These are phyloP conservation scores for Lophotis ruficrista DNA, from an alignment of 2,113 vertebrate genomes.

Conservation along the genomic window DNA sequence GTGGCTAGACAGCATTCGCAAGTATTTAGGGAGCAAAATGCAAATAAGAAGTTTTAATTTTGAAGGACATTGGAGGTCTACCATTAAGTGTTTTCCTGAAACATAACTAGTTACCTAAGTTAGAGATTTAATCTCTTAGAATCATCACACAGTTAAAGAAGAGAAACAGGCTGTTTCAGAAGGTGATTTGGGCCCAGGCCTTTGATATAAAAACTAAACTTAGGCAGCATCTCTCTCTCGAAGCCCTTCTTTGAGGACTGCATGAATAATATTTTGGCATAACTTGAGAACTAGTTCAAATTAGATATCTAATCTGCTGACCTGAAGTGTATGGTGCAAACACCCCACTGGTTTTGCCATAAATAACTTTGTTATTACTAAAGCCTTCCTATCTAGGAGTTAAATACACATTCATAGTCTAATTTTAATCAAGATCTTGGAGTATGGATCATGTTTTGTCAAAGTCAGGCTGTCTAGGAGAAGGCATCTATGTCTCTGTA, in stretches of 20 bases:
- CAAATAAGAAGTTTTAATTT: background rate
- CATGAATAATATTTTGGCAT: background rate
- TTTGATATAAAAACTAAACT: background rate
- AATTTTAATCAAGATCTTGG: background rate
- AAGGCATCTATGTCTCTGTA: background rate
- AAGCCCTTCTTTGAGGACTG: background rate
- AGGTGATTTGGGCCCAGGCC: background rate
- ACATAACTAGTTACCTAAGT: accelerated
- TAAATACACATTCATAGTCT: background rate
- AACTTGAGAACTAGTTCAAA: background rate
- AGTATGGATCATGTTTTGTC: background rate
- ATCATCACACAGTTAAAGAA: background rate
- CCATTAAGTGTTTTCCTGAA: background rate
- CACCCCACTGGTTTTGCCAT: background rate
- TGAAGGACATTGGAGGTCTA: background rate
- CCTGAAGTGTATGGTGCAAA: background rate
- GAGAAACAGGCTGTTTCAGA: background rate
- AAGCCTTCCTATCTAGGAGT: background rate
- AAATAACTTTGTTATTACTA: background rate
- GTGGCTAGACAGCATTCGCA: background rate
- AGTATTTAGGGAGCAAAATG: background rate
- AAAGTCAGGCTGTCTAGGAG: background rate
- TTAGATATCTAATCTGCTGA: background rate
- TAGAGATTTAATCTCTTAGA: background rate
- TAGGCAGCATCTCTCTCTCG: background rate